phyloP scores from a whole-genome alignment of 1,140 invertebrate genomes.

The Bombus balteatus region DNA sequence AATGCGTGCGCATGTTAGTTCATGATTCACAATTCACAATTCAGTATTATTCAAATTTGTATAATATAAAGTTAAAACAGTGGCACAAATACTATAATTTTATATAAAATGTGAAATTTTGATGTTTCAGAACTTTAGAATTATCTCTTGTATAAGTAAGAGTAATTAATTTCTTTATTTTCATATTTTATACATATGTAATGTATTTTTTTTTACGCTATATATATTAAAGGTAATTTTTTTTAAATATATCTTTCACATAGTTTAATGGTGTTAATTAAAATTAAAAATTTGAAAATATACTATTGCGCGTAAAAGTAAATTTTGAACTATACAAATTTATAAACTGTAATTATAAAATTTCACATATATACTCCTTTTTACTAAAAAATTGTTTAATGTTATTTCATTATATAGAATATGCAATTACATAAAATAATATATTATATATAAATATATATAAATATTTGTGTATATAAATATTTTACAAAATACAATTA shows the following conservation, averaged over 20 bases:
- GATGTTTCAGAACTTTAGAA: background rate
- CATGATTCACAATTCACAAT: conserved; percentile 6
- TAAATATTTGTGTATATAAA: background rate
- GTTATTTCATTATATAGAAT: background rate
- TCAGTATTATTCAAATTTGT: conserved; percentile 19
- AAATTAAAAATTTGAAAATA: background rate
- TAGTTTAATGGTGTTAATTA: background rate
- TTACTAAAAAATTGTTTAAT: background rate
- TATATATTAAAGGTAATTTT: background rate
- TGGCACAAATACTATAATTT: background rate
- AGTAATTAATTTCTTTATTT: background rate
- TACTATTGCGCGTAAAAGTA: background rate
- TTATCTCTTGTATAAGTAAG: background rate
- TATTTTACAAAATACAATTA: background rate
- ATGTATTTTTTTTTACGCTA: background rate
- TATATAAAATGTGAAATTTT: background rate
- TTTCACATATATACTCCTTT: background rate
- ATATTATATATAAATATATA: no score
- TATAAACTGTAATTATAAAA: background rate
- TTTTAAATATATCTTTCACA: background rate
- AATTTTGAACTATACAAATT: background rate
- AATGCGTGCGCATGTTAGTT: conserved; percentile 64
- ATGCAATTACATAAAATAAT: background rate
- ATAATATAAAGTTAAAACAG: background rate
- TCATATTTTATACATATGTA: background rate